Base-by-base conservation (phyloP, 2,113 vertebrate genomes). In the Caranx melampygus region DNA sequence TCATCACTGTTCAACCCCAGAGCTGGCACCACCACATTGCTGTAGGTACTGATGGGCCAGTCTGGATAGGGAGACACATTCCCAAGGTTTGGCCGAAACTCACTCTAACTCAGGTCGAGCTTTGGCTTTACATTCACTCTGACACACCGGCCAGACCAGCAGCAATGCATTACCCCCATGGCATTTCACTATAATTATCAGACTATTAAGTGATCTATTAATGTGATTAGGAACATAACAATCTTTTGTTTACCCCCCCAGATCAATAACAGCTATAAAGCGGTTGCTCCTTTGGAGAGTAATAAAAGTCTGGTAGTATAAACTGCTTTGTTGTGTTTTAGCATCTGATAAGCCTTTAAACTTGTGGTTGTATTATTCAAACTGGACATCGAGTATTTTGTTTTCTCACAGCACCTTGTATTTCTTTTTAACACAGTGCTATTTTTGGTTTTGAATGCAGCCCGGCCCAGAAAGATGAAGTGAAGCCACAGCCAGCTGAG, bases 401-500 rank as follows among this genome's bases (percentile, higher is more conserved):
- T 61, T 42, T 44, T 44, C n/a, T 47, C 31, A 20, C 65, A 63
- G 57, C 40, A 57, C 40, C 42, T 49, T 18, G 34, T 18, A 10
- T 26, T 31, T 33, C 33, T 26, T 66, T 40, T 21, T 55, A 21
- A 55, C 62, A 78, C 58, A 51, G 13, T 57, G 21, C 52, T 64
- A 33, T 44, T 70, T 64, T 37, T 8, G 8, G 9, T 74, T 55
- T 14, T 57, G n/a, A 69, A 42, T 37, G 57, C 52, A 66, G 44
- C 20, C 45, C 37, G 60, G n/a, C n/a, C n/a, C 21, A 75, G 65
- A 26, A 47, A 59, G n/a, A 18, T 37, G 2, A 77, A 62, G 37
- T 62, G n/a, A 72, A 42, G 66, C 20, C 71, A 35, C 5, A 51
- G 65, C n/a, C 35, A 42, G 35, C 26, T 12, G 67, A 61, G 51